A percentile compares a stretch with the other conserved stretches of the same genome.
Evolutionary conservation across 2,888 invertebrate species (phyloP).

Genomic region (Pseudoips prasinana): DNA sequence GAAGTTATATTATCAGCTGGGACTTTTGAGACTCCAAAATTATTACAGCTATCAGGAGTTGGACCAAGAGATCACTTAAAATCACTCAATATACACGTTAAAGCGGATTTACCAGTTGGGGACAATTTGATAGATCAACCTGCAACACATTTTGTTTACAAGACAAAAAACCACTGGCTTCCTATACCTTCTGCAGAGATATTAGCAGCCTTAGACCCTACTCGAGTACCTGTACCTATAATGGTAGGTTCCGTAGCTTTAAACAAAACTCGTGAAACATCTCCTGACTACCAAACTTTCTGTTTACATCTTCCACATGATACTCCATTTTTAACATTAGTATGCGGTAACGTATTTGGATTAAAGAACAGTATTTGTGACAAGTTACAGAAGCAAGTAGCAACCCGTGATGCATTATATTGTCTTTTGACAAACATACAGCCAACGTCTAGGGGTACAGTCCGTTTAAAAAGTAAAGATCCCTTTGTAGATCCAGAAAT

Average conservation of each 20-base stretch:
- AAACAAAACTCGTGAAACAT: constrained; percentile 10
- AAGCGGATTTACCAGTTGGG: constrained; percentile 18
- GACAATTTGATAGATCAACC: constrained; percentile 17
- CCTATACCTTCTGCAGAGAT: constrained; percentile 2
- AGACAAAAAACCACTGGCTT: constrained; percentile 2
- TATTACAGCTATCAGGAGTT: constrained; percentile 24
- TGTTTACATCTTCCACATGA: constrained; percentile 23
- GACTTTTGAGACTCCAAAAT: constrained; percentile 19
- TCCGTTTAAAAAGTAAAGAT: constrained; percentile 31
- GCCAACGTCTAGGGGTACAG: constrained; percentile 57
- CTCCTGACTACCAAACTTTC: constrained; percentile 18
- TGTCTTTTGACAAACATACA: constrained; percentile 16
- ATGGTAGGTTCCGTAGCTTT: constrained; percentile 22
- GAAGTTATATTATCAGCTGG: constrained; percentile 24
- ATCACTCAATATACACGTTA: constrained; percentile 4
- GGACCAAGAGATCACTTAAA: constrained; percentile 20
- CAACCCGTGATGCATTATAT: constrained; percentile 19
- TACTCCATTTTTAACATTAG: constrained; percentile 16
- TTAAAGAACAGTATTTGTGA: constrained; percentile 22
- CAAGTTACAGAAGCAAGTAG: constrained; percentile 11
- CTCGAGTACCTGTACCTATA: constrained; percentile 18
- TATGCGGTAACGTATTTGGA: constrained; percentile 14
- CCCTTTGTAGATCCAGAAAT: constrained; percentile 32
- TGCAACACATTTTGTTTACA: constrained; percentile 4
- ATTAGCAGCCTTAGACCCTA: constrained; percentile 3